Conservation (phyloP, 1,140 invertebrate species). For the Limonius californicus region DNA sequence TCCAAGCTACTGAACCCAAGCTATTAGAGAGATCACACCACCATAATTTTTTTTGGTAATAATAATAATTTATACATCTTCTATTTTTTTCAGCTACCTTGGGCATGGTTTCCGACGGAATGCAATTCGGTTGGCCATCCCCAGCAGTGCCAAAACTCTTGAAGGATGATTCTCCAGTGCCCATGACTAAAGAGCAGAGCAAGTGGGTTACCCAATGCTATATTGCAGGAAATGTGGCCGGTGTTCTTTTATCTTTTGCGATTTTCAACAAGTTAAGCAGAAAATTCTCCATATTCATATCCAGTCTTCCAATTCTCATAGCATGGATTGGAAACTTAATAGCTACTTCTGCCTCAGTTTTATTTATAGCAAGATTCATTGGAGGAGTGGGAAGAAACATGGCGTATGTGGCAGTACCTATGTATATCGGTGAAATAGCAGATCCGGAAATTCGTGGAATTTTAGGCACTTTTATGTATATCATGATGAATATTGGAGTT, state of each 20-base stretch:
- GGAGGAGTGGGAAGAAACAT: conserved; percentile 35
- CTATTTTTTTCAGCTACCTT: background rate
- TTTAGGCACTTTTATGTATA: conserved; percentile 33
- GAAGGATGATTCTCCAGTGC: background rate
- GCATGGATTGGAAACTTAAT: conserved; percentile 56
- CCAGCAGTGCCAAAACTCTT: background rate
- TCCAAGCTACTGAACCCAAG: too few relatives aligned
- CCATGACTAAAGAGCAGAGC: background rate
- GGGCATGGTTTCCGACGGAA: background rate
- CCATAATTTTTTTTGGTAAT: too few relatives aligned
- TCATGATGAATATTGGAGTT: conserved; percentile 35
- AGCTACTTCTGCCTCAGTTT: conserved; percentile 25
- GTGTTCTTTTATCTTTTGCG: background rate
- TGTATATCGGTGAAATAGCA: conserved; percentile 40
- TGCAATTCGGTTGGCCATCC: conserved; percentile 6
- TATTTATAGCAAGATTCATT: conserved; percentile 49
- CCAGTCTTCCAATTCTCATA: background rate
- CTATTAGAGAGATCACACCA: too few relatives aligned
- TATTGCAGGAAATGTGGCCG: background rate
- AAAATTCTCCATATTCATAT: background rate
- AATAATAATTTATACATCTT: too few relatives aligned
- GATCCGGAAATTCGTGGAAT: conserved; percentile 37
- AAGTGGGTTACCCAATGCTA: background rate
- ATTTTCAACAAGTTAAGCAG: background rate
- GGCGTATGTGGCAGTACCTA: conserved; percentile 36